phyloP scores from a whole-genome alignment of 2,797 vertebrate genomes.

The Gobio occitaniae region DNA sequence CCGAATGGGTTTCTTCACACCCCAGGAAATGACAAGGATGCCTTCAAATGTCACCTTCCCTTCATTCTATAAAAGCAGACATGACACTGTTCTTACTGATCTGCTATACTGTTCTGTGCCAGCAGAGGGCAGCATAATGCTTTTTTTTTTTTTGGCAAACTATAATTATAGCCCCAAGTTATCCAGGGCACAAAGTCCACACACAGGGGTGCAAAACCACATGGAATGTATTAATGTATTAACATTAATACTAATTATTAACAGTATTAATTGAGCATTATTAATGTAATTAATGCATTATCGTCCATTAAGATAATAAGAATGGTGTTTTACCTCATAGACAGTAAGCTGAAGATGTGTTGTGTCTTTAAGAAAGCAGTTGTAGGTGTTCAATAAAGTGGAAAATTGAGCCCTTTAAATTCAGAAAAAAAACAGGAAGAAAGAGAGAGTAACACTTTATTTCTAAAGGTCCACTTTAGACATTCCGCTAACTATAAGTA shows the following conservation, averaged over 20 bases:
- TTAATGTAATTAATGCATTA: neutral
- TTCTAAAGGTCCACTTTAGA: no score
- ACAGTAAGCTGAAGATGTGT: conserved; percentile 85
- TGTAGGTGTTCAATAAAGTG: conserved; percentile 88
- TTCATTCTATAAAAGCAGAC: conserved; percentile 62
- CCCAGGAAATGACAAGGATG: conserved; percentile 90
- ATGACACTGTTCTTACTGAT: neutral
- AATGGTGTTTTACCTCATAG: conserved; percentile 77
- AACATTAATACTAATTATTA: neutral
- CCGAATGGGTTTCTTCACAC: conserved; percentile 85
- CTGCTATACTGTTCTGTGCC: neutral
- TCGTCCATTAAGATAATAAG: neutral
- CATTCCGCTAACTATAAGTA: no score
- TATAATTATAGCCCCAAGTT: neutral
- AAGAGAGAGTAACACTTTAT: neutral
- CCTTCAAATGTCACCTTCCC: conserved; percentile 84
- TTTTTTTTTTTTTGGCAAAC: neutral
- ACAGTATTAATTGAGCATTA: neutral
- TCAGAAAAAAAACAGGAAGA: conserved; percentile 43
- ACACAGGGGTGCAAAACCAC: neutral
- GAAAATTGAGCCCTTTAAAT: conserved; percentile 82
- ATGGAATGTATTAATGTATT: neutral
- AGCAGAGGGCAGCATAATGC: conserved; percentile 10
- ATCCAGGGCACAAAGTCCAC: neutral
- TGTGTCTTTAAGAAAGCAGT: conserved; percentile 89